phyloP scores from a whole-genome alignment of 2,888 invertebrate species.

The Gasteruption jaculator region DNA sequence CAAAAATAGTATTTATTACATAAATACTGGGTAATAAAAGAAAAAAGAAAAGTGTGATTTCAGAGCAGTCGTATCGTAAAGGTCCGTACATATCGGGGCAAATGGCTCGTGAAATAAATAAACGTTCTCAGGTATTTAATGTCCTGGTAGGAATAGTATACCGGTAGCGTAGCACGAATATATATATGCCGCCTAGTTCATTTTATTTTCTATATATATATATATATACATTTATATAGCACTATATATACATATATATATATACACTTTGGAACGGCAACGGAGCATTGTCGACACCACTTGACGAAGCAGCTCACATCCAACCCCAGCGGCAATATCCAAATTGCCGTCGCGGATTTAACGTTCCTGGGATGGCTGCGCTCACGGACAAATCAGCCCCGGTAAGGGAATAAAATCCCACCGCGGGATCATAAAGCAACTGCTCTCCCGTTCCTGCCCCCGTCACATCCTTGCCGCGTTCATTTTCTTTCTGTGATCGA shows the following conservation, averaged over 20 bases:
- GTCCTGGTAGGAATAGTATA: background rate
- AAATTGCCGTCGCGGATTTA: conserved; percentile 42
- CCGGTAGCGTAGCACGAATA: background rate
- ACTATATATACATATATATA: background rate
- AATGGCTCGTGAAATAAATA: background rate
- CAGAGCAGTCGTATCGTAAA: too few relatives aligned
- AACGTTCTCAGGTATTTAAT: too few relatives aligned
- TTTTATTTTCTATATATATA: too few relatives aligned
- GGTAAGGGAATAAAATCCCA: too few relatives aligned
- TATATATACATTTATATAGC: too few relatives aligned
- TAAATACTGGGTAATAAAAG: too few relatives aligned
- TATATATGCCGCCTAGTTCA: background rate
- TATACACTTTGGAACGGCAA: background rate
- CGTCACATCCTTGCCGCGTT: too few relatives aligned
- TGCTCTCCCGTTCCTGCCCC: too few relatives aligned
- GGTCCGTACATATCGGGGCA: conserved; percentile 1
- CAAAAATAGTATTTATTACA: too few relatives aligned
- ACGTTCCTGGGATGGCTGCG: conserved; percentile 31
- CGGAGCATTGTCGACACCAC: conserved; percentile 1
- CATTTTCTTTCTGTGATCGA: too few relatives aligned
- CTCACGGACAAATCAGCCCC: conserved; percentile 36
- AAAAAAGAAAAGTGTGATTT: too few relatives aligned
- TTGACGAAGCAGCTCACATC: conserved; percentile 25
- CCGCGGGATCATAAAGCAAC: too few relatives aligned
- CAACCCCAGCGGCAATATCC: conserved; percentile 41